Evolutionary conservation across 2,797 vertebrate species (phyloP).

Genomic region (Bradypodion pumilum): DNA sequence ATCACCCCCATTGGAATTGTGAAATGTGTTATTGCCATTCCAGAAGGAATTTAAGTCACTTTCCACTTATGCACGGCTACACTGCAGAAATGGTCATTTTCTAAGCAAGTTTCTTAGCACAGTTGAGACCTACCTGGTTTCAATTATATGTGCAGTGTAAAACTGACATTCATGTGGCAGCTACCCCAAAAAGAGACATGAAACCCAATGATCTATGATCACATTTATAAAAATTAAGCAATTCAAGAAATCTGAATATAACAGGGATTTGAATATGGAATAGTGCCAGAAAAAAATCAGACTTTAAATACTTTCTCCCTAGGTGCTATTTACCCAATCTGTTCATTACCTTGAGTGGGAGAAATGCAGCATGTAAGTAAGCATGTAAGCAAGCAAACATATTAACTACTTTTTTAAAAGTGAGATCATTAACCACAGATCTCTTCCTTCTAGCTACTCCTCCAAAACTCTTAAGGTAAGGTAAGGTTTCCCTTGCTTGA

Average conservation of each 20-base stretch:
- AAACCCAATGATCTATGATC: not conserved
- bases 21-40: slow-evolving; percentile 1
- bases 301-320: not conserved
- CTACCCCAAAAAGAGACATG: not conserved
- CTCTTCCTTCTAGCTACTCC: not conserved
- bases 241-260: too few relatives aligned
- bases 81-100: slow-evolving; percentile 19
- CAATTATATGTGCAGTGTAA: not conserved
- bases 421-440: not conserved
- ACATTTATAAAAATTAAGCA: not conserved
- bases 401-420: not conserved
- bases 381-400: not conserved
- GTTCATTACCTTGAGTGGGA: too few relatives aligned
- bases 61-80: slow-evolving; percentile 18
- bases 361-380: too few relatives aligned
- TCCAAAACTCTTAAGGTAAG: not conserved
- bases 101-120: slow-evolving; percentile 32
- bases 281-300: not conserved
- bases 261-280: not conserved
- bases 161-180: not conserved
- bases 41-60: not conserved
- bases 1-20: not conserved
- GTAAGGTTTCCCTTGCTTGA: too few relatives aligned
- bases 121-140: not conserved
- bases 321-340: too few relatives aligned